These are phyloP conservation scores for Microcebus lehilahytsara DNA, from an alignment of 2,113 vertebrate genomes.

Conservation along the genomic window DNA sequence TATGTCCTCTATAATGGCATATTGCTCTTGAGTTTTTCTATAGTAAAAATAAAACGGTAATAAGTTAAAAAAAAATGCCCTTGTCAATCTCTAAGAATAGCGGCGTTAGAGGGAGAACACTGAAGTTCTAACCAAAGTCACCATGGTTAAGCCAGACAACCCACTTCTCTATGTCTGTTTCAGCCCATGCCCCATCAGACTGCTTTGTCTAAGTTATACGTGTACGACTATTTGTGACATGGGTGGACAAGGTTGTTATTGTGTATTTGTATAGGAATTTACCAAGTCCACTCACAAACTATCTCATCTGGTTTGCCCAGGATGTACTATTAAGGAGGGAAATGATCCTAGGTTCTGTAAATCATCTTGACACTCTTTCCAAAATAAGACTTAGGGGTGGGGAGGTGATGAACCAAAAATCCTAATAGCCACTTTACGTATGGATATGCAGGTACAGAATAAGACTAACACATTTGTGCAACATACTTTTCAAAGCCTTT, in stretches of 20 bases:
- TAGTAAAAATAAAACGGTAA: neutral
- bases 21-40: neutral
- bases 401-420: neutral
- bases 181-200: accelerated
- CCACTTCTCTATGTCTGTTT: accelerated
- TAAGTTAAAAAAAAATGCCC: neutral
- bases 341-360: neutral
- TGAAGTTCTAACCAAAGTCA: neutral
- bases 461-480: neutral
- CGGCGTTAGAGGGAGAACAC: neutral
- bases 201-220: accelerated
- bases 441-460: accelerated
- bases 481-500: neutral
- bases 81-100: neutral
- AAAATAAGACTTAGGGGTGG: neutral
- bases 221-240: accelerated
- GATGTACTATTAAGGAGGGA: neutral
- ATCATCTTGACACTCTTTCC: neutral
- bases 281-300: neutral
- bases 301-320: neutral
- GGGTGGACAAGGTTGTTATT: neutral
- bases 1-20: neutral
- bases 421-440: neutral
- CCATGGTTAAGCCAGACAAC: neutral
- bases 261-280: too few species aligned